These are phyloP conservation scores for Lottia gigantea DNA, from an alignment of 2,888 invertebrate genomes.

Conservation along the genomic window DNA sequence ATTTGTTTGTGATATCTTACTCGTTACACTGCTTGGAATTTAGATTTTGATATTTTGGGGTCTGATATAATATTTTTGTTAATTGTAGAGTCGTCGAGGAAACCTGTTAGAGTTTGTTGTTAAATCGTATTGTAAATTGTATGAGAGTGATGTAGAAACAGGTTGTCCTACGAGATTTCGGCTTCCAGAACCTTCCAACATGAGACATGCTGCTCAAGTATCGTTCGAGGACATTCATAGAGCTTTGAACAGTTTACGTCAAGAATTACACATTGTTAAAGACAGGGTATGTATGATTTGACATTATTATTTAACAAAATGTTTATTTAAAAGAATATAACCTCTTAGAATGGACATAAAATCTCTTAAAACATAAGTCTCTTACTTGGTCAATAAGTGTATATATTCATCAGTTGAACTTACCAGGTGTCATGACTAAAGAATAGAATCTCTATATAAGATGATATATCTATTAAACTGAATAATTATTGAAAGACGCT, in stretches of 20 bases:
- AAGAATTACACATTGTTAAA: slow-evolving; percentile 47
- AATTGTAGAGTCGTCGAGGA: slow-evolving; percentile 51
- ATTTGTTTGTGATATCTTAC: no score
- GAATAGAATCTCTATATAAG: no score
- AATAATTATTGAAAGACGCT: no score
- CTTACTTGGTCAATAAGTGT: no score
- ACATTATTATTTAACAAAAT: not conserved
- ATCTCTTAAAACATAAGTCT: no score
- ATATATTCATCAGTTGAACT: no score
- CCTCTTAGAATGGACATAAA: no score
- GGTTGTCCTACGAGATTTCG: slow-evolving; percentile 58
- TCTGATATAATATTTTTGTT: not conserved
- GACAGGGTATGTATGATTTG: slow-evolving; percentile 41
- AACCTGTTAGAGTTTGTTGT: slow-evolving; percentile 59
- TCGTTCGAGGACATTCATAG: slow-evolving; percentile 58
- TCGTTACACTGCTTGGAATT: no score
- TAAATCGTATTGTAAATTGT: slow-evolving; percentile 53
- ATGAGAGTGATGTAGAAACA: slow-evolving; percentile 56
- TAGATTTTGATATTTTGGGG: no score
- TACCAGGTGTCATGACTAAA: no score
- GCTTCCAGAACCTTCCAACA: slow-evolving; percentile 59
- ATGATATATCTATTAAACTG: no score
- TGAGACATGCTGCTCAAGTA: slow-evolving; percentile 61
- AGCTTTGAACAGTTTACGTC: slow-evolving; percentile 48
- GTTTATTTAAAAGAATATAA: no score